A percentile compares a stretch with the other conserved stretches of the same genome.
These are phyloP conservation scores for Epinotia nisella DNA, from an alignment of 2,888 invertebrate genomes.

Conservation along the genomic window DNA sequence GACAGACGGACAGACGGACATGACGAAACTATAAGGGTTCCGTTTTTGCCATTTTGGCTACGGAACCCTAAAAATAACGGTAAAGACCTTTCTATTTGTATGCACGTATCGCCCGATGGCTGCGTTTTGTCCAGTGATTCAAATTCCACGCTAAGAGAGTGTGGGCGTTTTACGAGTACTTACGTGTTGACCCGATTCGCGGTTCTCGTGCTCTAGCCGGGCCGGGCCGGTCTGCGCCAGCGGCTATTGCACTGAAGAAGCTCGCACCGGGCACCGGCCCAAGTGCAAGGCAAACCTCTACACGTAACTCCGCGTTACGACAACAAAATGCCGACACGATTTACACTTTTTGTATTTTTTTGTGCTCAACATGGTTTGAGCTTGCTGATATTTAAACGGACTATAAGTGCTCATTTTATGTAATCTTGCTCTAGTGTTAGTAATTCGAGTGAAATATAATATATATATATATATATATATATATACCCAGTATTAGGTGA, in stretches of 20 bases:
- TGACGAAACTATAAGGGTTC: too few relatives aligned
- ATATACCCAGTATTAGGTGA: neutral
- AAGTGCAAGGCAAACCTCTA: slow-evolving; percentile 60
- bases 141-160: slow-evolving; percentile 29
- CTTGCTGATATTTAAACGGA: slow-evolving; percentile 30
- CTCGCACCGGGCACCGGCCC: slow-evolving; percentile 41
- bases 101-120: slow-evolving; percentile 47
- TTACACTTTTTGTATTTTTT: slow-evolving; percentile 42
- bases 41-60: too few relatives aligned
- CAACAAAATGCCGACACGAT: slow-evolving; percentile 48
- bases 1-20: too few relatives aligned
- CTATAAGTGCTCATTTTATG: slow-evolving; percentile 22
- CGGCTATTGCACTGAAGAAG: slow-evolving; percentile 43
- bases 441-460: neutral
- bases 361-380: slow-evolving; percentile 23
- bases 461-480: too few relatives aligned
- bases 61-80: too few relatives aligned
- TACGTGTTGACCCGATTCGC: slow-evolving; percentile 58
- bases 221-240: slow-evolving; percentile 49
- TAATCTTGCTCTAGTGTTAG: slow-evolving; percentile 16
- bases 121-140: slow-evolving; percentile 51
- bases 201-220: slow-evolving; percentile 37
- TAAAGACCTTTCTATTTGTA: slow-evolving; percentile 35
- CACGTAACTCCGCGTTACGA: slow-evolving; percentile 71
- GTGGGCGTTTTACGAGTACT: slow-evolving; percentile 51